Evolutionary conservation across 2,113 vertebrate genomes (phyloP), one percentile per base, ranked within the genome.

Genomic region (Spheniscus mendiculus): DNA sequence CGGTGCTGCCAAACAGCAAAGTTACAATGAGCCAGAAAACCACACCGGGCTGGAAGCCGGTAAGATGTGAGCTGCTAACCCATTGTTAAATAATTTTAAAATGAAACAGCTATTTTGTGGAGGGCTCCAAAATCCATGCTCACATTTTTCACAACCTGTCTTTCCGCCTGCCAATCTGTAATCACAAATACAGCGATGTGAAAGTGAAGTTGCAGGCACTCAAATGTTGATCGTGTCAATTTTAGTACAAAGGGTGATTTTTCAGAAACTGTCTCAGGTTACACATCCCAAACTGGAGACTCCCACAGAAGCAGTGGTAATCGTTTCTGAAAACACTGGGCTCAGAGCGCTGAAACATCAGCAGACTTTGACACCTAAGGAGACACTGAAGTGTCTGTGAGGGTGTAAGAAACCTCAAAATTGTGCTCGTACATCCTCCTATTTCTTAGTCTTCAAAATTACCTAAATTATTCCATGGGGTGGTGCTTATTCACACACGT

Each of bases 401-500:
- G 47, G 38, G 15, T 56, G 12, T 34, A 25, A 70, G 27, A 66
- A 78, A 66, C 18, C 30, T 53, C 58, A 30, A 18, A 55, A 42
- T 55, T 25, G 22, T 18, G 56, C 26, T 59, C 4, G 3, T 20
- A 23, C 22, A 20, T 29, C 63, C 16, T 71, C 50, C 45, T 14
- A 12, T 78, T 76, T 49, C 34, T 61, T 49, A 47, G 40, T 34
- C 34, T 53, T 59, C 71, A 49, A n/a, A 49, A 19, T 42, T 29
- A 27, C 45, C 11, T 47, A 17, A n/a, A 36, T 17, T 32, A 52
- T 36, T 47, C 6, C 34, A 32, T 7, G 18, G 44, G 10, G 11
- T 0, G 0, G 13, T 53, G 62, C 5, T 34, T 32, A 44, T 34
- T 59, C 45, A 26, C 8, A 12, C 3, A 3, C 2, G 15, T 38